Evolutionary conservation across 2,797 vertebrate genomes (phyloP).

Genomic region (Leptodactylus fallax): DNA sequence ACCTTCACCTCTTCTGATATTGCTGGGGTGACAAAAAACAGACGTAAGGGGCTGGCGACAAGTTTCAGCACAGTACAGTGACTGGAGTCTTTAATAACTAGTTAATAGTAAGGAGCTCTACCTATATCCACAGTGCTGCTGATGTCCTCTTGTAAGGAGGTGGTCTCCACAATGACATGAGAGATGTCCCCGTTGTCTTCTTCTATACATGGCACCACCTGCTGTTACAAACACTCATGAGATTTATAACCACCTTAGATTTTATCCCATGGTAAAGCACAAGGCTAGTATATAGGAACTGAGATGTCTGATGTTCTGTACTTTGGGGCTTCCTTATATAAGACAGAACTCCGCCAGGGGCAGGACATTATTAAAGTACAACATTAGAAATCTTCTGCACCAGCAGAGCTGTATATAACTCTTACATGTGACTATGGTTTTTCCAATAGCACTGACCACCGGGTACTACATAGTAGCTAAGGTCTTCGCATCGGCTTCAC

Average conservation of each 20-base stretch:
- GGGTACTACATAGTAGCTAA: too few relatives aligned
- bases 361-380: too few relatives aligned
- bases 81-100: too few relatives aligned
- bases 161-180: slow-evolving; percentile 78
- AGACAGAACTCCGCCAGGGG: too few relatives aligned
- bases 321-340: too few relatives aligned
- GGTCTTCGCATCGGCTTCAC: too few relatives aligned
- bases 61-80: not conserved
- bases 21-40: not conserved
- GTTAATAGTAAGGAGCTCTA: slow-evolving; percentile 61
- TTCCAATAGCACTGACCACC: too few relatives aligned
- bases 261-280: not conserved
- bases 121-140: slow-evolving; percentile 70
- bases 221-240: slow-evolving; percentile 43
- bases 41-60: not conserved
- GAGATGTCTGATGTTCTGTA: too few relatives aligned
- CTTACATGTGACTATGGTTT: too few relatives aligned
- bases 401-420: too few relatives aligned
- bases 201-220: slow-evolving; percentile 73
- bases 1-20: slow-evolving; percentile 62
- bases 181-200: slow-evolving; percentile 77
- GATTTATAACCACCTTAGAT: not conserved
- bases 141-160: slow-evolving; percentile 74
- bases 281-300: too few relatives aligned
- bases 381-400: too few relatives aligned